Percentiles rank a stretch among this genome's conserved stretches.
These are phyloP conservation scores for Dasyurus viverrinus DNA, from an alignment of 2,113 vertebrate species.

Conservation along the genomic window DNA sequence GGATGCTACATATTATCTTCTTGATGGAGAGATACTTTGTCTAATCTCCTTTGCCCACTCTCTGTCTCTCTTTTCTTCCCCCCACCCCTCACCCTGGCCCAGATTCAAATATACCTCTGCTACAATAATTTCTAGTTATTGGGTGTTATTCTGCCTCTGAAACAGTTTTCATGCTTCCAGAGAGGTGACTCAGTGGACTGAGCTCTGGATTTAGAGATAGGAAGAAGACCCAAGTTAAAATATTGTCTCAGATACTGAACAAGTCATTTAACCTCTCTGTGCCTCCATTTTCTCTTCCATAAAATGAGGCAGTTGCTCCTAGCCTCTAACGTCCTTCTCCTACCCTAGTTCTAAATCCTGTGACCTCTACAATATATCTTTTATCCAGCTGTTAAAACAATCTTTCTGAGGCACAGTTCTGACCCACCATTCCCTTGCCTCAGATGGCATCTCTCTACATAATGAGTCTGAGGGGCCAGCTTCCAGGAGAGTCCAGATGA, in stretches of 20 bases:
- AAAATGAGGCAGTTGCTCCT: neutral
- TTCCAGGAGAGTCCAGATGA: neutral
- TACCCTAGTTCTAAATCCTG: neutral
- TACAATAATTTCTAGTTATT: neutral
- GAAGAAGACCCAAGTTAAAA: neutral
- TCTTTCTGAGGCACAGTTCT: neutral
- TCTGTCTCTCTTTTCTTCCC: neutral
- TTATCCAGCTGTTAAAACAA: neutral
- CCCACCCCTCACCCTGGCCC: neutral
- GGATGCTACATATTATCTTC: neutral
- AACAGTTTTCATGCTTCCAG: neutral
- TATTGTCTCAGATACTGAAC: neutral
- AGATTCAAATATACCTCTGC: neutral
- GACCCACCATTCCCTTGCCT: neutral
- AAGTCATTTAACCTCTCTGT: neutral
- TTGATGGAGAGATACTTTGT: neutral
- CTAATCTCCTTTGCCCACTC: neutral
- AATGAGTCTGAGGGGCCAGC: neutral
- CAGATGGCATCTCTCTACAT: neutral
- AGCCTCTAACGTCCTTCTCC: neutral
- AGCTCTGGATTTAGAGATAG: neutral
- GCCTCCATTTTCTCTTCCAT: neutral
- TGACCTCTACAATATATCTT: neutral
- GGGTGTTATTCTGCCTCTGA: neutral
- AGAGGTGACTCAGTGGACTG: neutral